Evolutionary conservation across 2,888 invertebrate species (phyloP), one percentile per base, ranked within the genome.

Genomic region (Alsophila aescularia): DNA sequence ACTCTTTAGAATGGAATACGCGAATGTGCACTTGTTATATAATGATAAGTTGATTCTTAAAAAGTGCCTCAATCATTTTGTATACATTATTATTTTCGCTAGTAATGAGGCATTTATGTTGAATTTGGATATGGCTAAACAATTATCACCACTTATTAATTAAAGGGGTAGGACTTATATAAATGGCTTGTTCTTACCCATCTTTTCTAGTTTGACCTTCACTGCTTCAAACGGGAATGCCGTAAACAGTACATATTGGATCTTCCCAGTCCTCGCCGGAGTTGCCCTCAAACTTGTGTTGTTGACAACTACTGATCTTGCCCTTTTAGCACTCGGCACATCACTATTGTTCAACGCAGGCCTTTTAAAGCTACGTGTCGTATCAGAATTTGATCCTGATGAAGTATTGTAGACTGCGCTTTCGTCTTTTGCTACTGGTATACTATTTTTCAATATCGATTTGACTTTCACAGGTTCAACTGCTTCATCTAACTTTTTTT

Each of bases 231-330:
- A 67, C 1, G 87, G 79, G 50, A 89, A 89, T 0, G 88, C 87
- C 0, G 90, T 90, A 45, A 90, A 86, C 31, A 90, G 61, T 0
- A 91, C 85, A 53, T 73, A 62, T 2, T 86, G 87, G 0, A 73
- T 79, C 18, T 73, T 76, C 27, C 59, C 47, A 6, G 56, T 59
- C 37, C 77, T 72, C 1, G 77, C 72, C 0, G 86, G 73, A 0
- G 81, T 79, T 2, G 80, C 66, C 50, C 79, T 72, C 4, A 70
- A 52, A 1, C 68, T 68, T 5, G 65, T 53, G 31, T 59, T 70
- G 32, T 48, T 69, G 2, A 32, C 50, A 2, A 14, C 32, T 0
- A 44, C 49, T n/a, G 75, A 66, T 27, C 78, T 73, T 0, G 73
- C 72, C 47, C 80, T 73, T 54, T 87, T 87, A 4, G 81, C 57